Evolutionary conservation across 2,797 vertebrate genomes (phyloP), one percentile per base, ranked within the genome.

Genomic region (Masticophis lateralis): DNA sequence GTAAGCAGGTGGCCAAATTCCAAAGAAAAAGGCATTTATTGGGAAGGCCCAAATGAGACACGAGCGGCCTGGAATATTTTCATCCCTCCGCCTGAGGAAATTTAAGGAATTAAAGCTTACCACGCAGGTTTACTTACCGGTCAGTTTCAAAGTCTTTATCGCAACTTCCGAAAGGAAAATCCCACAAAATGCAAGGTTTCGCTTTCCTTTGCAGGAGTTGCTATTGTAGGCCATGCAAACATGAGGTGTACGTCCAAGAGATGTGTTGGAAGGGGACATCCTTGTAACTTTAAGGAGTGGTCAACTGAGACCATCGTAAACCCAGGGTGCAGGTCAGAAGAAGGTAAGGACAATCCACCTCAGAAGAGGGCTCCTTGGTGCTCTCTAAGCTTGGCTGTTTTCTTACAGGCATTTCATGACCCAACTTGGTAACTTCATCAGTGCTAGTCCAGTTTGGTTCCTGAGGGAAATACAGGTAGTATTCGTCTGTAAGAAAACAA

Each of bases 1-100:
- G 90, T 94, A 96, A 96, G 96, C 93, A 96, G 97, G 97, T 96
- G 97, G 95, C 93, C 95, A 94, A 28, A 43, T 53, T 56, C 20
- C 59, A 91, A 95, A 74, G 93, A 95, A 69, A 94, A 95, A 94
- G 93, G 79, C 93, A 88, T 90, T 91, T 92, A 92, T 20, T 92
- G 51, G 91, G 94, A 91, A 95, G 92, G 91, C 66, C 60, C 91
- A 83, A 51, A 91, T 59, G 66, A 95, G 95, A 89, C 79, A 91
- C 91, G 25, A 90, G 89, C 94, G 47, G 59, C 95, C 94, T 91
- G 89, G 63, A 13, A 74, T 57, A 69, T 2, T 43, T 87, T 93
- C 94, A 92, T 92, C 95, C 94, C 91, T 94, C 89, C 66, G 94
- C 95, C 92, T 94, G 93, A 93, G 92, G 20, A 95, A 97, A 97